These are phyloP conservation scores for Nemapogon koenigi DNA, from an alignment of 2,888 invertebrate genomes.

Conservation along the genomic window DNA sequence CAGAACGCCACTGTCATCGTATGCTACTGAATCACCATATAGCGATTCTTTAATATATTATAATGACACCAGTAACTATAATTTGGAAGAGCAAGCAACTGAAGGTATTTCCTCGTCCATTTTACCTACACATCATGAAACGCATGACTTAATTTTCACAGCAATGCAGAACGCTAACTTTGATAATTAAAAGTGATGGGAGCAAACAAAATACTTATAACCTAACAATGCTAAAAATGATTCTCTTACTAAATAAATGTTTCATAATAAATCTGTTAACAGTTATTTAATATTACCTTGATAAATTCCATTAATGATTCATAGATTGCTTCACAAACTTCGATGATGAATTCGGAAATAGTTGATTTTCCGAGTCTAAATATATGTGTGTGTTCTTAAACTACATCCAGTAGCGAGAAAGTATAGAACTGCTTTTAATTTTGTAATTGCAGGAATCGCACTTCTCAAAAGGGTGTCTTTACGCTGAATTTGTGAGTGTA, in stretches of 20 bases:
- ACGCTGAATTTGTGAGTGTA: constrained; percentile 15
- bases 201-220: constrained; percentile 12
- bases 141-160: constrained; percentile 16
- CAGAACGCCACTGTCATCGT: constrained; percentile 16
- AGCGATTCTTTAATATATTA: constrained; percentile 16
- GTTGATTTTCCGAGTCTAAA: constrained; percentile 20
- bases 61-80: constrained; percentile 18
- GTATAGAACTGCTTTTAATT: constrained; percentile 17
- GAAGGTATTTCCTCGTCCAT: constrained; percentile 9
- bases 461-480: constrained; percentile 15
- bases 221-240: constrained; percentile 12
- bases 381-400: constrained; percentile 19
- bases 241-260: constrained; percentile 15
- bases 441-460: constrained; percentile 17
- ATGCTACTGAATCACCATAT: constrained; percentile 16
- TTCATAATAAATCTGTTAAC: constrained; percentile 9
- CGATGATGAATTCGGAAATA: constrained; percentile 19
- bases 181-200: too few species aligned
- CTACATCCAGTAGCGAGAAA: constrained; percentile 20
- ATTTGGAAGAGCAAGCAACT: constrained; percentile 15
- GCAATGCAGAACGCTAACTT: constrained; percentile 15
- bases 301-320: constrained; percentile 18
- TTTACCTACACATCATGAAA: constrained; percentile 11
- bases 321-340: constrained; percentile 20
- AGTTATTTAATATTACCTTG: constrained; percentile 18